Base-by-base conservation (phyloP, 1,140 invertebrate genomes). In the Mycetomoellerius zeteki region DNA sequence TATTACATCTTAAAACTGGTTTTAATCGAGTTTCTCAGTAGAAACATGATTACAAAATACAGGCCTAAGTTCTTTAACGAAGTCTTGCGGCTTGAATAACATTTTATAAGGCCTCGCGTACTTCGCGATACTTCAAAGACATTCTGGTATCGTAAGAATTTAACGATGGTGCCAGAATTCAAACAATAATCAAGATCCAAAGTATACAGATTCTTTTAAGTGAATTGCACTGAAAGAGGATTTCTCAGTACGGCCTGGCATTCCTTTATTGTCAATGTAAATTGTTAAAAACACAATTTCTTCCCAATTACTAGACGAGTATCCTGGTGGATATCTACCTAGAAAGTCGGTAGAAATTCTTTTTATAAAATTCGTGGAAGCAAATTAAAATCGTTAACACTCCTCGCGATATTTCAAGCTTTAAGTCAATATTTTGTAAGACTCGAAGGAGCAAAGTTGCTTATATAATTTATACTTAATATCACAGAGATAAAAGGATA, bases 221-320 rank as follows among this genome's bases (percentile, higher is more conserved):
- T 16, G 12, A 58, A 30, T 71, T 43, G 65, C 33, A n/a, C 12
- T 8, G 50, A 72, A 72, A 72, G 33, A 67, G 50, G 33, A 82
- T 58, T 43, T 19, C 52, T 30, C 67, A 12, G 56, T 62, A 27
- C 24, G 30, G 30, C 14, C 1, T n/a, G n/a, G 21, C 33, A 56
- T 82, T 56, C 30, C 24, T 58, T 33, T 19, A 5, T 72, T 54
- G 65, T 21, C 37, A 19, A 80, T 71, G 47, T 82, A 73, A 82
- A 82, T 82, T 72, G 52, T 72, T 82, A 72, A 82, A 72, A 73
- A 82, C 33, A 58, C n/a, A 82, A 72, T 82, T 81, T 54, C 52
- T 16, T 24, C 16, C 37, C 12, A 65, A 65, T 78, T 64, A 65
- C 27, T 47, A 0, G 3, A 65, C 3, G 2, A 21, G 24, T 50